These are phyloP conservation scores for Plodia interpunctella DNA, from an alignment of 1,140 invertebrate genomes.

Conservation along the genomic window DNA sequence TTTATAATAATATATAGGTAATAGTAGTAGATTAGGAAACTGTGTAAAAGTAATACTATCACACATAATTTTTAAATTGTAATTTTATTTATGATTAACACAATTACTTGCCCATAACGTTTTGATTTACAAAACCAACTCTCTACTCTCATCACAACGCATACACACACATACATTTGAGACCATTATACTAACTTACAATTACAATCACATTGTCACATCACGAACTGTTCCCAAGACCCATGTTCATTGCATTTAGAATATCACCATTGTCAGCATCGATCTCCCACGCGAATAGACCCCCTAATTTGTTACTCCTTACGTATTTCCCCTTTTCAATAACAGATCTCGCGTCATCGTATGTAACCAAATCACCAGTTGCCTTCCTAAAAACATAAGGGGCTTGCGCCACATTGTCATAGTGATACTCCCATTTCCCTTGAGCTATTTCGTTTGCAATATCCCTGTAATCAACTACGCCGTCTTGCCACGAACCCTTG, in stretches of 20 bases:
- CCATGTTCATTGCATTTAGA: slow-evolving; percentile 69
- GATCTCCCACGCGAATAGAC: slow-evolving; percentile 68
- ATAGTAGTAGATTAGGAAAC: no score
- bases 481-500: slow-evolving; percentile 68
- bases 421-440: slow-evolving; percentile 65
- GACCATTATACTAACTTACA: slow-evolving; percentile 32
- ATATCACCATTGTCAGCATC: slow-evolving; percentile 67
- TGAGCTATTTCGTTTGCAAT: slow-evolving; percentile 61
- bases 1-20: no score
- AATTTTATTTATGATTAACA: background rate
- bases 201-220: slow-evolving; percentile 46
- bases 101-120: background rate
- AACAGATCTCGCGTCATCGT: slow-evolving; percentile 61
- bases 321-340: slow-evolving; percentile 69
- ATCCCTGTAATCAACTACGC: slow-evolving; percentile 67
- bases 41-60: no score
- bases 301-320: slow-evolving; percentile 63
- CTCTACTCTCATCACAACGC: background rate
- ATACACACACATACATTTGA: background rate
- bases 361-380: slow-evolving; percentile 63
- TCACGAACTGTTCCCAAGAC: slow-evolving; percentile 58
- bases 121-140: background rate
- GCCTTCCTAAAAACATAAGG: slow-evolving; percentile 59
- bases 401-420: slow-evolving; percentile 62
- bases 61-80: background rate